A percentile compares a stretch with the other conserved stretches of the same genome.
Conservation (phyloP, 1,140 invertebrate species). For the Whitmania pigra region DNA sequence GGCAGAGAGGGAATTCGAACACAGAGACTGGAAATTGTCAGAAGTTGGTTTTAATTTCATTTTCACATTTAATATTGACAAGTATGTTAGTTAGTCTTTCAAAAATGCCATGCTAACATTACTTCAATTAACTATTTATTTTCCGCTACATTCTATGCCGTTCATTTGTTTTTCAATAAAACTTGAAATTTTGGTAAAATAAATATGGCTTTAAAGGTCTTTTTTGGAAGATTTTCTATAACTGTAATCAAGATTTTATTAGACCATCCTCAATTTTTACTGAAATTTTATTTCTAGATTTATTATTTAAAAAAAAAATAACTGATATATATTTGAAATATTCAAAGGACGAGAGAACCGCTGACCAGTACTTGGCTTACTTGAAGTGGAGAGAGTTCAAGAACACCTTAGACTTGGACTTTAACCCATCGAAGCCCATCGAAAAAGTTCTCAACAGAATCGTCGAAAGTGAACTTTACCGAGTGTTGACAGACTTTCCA, state of each 20-base stretch:
- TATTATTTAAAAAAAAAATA: background rate
- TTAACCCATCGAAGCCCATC: constrained; percentile 7
- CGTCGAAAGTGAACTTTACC: constrained; percentile 1
- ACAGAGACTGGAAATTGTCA: background rate
- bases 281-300: background rate
- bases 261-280: too few relatives aligned
- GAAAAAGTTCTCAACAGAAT: constrained; percentile 5
- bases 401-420: background rate
- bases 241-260: too few relatives aligned
- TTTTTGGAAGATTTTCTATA: too few relatives aligned
- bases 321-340: background rate
- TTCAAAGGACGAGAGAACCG: constrained; percentile 12
- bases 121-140: background rate
- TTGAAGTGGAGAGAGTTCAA: constrained; percentile 16
- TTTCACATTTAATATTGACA: too few relatives aligned
- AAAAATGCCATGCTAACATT: background rate
- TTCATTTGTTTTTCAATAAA: too few relatives aligned
- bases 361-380: constrained; percentile 9
- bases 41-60: too few relatives aligned
- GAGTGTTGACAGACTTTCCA: constrained; percentile 2
- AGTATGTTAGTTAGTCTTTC: background rate
- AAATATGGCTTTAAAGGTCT: background rate
- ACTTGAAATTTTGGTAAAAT: background rate
- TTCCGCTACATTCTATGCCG: background rate
- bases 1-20: background rate